Evolutionary conservation across 2,113 vertebrate genomes (phyloP).

Genomic region (Tringa solitaria): DNA sequence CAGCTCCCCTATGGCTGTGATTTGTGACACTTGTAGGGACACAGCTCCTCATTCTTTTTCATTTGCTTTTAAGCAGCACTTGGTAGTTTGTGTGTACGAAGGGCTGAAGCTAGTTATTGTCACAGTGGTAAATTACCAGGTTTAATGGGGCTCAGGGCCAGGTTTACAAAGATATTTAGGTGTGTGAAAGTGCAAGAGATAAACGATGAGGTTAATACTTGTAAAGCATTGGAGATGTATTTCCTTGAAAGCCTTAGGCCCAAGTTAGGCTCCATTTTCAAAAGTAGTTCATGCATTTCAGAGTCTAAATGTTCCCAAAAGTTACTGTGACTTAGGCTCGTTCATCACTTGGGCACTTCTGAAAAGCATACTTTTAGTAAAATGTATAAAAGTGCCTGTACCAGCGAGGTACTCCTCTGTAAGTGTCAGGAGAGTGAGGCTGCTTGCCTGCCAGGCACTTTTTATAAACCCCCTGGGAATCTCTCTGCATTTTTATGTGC

Average conservation of each 20-base stretch:
- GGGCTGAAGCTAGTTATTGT: not conserved
- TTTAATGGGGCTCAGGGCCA: not conserved
- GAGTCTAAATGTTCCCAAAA: constrained; percentile 10
- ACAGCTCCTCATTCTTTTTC: not conserved
- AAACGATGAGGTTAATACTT: not conserved
- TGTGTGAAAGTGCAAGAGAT: not conserved
- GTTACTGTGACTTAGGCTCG: not conserved
- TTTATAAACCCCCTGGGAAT: not conserved
- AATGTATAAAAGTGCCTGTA: not conserved
- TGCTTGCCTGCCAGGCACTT: not conserved
- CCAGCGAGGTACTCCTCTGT: not conserved
- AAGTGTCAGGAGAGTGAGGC: not conserved
- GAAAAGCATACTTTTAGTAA: not conserved
- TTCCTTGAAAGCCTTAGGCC: constrained; percentile 14
- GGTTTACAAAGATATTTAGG: not conserved
- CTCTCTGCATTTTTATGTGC: not conserved
- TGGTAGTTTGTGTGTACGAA: not conserved
- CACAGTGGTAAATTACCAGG: not conserved
- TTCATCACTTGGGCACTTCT: not conserved
- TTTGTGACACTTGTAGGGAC: not conserved
- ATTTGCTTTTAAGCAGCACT: not conserved
- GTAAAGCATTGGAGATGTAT: not conserved
- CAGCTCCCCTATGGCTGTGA: not conserved
- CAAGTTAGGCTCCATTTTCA: constrained; percentile 6
- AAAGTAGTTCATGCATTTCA: not conserved